phyloP scores from a whole-genome alignment of 2,113 vertebrate species.

The Gallinago paraguaiae region DNA sequence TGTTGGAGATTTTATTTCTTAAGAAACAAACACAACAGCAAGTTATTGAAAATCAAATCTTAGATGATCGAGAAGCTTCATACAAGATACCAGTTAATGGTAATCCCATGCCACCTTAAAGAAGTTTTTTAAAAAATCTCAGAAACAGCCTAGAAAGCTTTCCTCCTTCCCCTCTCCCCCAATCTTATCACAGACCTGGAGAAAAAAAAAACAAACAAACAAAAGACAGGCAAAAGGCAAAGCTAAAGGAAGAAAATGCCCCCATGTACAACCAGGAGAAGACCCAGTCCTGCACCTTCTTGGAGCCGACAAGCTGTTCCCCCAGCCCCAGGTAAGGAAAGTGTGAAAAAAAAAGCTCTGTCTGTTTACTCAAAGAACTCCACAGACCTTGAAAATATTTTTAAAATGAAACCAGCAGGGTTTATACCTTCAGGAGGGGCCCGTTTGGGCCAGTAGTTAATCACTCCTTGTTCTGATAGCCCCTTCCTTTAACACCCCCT shows the following conservation, averaged over 20 bases:
- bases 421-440: neutral
- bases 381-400: neutral
- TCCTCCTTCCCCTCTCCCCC: fast-evolving
- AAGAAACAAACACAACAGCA: neutral
- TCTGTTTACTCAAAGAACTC: neutral
- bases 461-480: neutral
- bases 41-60: neutral
- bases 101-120: neutral
- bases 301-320: fast-evolving
- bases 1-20: neutral
- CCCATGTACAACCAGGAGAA: neutral
- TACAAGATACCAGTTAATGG: neutral
- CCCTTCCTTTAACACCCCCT: neutral
- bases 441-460: neutral
- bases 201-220: no score
- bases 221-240: neutral
- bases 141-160: neutral
- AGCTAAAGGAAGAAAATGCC: neutral
- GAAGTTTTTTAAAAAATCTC: neutral
- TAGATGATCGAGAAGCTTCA: neutral
- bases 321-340: neutral
- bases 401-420: neutral
- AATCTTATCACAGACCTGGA: neutral
- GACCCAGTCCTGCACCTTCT: fast-evolving
- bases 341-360: neutral